Conservation (phyloP, 1,140 invertebrate genomes). For the Sipha flava region DNA sequence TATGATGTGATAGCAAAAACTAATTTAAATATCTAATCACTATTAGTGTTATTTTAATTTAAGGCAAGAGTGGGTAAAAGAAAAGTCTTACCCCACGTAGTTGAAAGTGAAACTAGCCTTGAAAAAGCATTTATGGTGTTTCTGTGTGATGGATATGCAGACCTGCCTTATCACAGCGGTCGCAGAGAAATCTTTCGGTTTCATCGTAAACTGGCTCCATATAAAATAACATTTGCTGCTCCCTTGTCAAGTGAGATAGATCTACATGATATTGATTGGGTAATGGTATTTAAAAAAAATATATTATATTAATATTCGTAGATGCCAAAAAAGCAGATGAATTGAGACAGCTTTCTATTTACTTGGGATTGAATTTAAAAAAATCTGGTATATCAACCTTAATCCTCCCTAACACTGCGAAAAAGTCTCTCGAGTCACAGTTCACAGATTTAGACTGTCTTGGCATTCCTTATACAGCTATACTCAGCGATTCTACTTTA, state of each 20-base stretch:
- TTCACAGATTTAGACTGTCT: slow-evolving; percentile 43
- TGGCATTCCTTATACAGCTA: slow-evolving; percentile 59
- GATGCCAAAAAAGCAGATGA: slow-evolving; percentile 38
- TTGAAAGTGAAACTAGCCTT: slow-evolving; percentile 50
- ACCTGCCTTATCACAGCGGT: slow-evolving; percentile 38
- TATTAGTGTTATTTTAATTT: slow-evolving; percentile 32
- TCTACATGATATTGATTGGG: too few species aligned
- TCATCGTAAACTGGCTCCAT: slow-evolving; percentile 63
- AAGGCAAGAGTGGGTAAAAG: slow-evolving; percentile 46
- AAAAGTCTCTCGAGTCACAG: slow-evolving; percentile 36
- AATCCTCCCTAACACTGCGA: neutral
- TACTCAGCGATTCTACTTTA: slow-evolving; percentile 56
- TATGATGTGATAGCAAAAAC: neutral
- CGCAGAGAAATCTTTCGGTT: slow-evolving; percentile 48
- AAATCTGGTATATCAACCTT: slow-evolving; percentile 39
- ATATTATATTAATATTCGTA: too few species aligned
- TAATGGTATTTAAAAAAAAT: too few species aligned
- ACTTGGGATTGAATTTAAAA: slow-evolving; percentile 44
- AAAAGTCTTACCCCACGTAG: slow-evolving; percentile 43
- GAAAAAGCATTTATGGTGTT: slow-evolving; percentile 53
- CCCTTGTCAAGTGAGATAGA: slow-evolving; percentile 43
- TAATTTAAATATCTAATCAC: neutral
- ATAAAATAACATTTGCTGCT: slow-evolving; percentile 57
- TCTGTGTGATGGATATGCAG: slow-evolving; percentile 54
- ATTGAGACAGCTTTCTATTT: slow-evolving; percentile 43